phyloP scores from a whole-genome alignment of 2,797 vertebrate species.

The Pseudochirops cupreus region DNA sequence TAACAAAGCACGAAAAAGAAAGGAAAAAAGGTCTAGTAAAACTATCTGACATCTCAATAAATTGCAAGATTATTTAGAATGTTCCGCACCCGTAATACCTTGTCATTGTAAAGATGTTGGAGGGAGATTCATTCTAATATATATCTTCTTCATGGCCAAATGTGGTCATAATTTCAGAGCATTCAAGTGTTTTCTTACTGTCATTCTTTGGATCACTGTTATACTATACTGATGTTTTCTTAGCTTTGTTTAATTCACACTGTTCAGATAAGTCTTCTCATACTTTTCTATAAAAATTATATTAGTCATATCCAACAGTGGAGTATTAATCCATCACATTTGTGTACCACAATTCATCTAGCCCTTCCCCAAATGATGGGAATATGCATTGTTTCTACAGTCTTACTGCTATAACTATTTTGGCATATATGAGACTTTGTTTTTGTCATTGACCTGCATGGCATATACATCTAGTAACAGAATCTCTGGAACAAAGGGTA shows the following conservation, averaged over 20 bases:
- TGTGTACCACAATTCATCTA: not conserved
- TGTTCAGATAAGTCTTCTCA: not conserved
- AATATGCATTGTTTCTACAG: not conserved
- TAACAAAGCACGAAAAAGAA: not conserved
- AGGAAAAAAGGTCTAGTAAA: not conserved
- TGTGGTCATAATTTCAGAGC: not conserved
- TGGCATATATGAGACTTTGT: not conserved
- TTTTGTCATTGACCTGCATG: not conserved
- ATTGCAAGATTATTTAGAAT: not conserved
- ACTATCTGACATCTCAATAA: not conserved
- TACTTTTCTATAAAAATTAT: not conserved
- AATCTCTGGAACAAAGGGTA: not conserved
- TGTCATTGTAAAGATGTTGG: not conserved
- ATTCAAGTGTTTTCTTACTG: not conserved
- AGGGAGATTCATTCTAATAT: not conserved
- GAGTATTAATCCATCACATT: not conserved
- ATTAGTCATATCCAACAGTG: not conserved
- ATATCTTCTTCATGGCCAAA: not conserved
- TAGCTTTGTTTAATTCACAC: not conserved
- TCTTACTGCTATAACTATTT: not conserved
- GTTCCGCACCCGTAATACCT: not conserved
- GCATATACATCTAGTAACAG: not conserved
- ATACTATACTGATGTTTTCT: not conserved
- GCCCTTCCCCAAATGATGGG: not conserved
- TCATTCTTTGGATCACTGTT: not conserved